phyloP scores from a whole-genome alignment of 2,113 vertebrate species.

The Tautogolabrus adspersus region DNA sequence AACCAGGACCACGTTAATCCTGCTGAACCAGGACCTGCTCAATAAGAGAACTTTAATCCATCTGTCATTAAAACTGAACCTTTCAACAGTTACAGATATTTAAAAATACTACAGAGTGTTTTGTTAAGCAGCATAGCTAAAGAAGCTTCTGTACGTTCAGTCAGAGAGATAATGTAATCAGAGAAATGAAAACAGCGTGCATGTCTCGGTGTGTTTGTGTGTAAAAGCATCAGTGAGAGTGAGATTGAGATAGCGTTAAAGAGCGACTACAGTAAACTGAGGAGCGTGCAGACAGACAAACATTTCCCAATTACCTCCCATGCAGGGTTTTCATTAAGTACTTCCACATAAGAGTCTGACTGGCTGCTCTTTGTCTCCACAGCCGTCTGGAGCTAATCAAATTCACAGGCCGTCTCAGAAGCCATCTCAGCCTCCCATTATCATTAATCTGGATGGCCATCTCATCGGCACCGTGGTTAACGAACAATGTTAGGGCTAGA shows the following conservation, averaged over 20 bases:
- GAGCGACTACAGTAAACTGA: conserved; percentile 75
- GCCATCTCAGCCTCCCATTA: conserved; percentile 83
- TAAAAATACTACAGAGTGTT: too few relatives aligned
- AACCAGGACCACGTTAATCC: too few relatives aligned
- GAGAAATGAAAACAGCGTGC: conserved; percentile 30
- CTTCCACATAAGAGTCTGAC: conserved; percentile 81
- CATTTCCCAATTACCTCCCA: conserved; percentile 83
- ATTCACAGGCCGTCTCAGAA: conserved; percentile 83
- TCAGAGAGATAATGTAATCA: conserved; percentile 27
- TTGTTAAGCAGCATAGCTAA: too few relatives aligned
- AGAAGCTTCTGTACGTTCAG: neutral
- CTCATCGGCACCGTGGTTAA: conserved; percentile 86
- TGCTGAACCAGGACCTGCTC: too few relatives aligned
- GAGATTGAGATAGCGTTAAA: conserved; percentile 56
- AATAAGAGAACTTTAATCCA: too few relatives aligned
- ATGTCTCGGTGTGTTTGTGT: conserved; percentile 11
- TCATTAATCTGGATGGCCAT: conserved; percentile 86
- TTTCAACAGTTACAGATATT: too few relatives aligned
- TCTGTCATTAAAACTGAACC: too few relatives aligned
- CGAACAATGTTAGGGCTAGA: conserved; percentile 86
- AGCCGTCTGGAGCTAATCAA: conserved; percentile 84
- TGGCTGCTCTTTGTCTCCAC: conserved; percentile 79
- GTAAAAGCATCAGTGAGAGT: conserved; percentile 26
- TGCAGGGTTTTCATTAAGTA: conserved; percentile 85
- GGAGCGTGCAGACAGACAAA: conserved; percentile 79